Conservation (phyloP, 2,888 invertebrate genomes). For the Temnothorax rugatulus region DNA sequence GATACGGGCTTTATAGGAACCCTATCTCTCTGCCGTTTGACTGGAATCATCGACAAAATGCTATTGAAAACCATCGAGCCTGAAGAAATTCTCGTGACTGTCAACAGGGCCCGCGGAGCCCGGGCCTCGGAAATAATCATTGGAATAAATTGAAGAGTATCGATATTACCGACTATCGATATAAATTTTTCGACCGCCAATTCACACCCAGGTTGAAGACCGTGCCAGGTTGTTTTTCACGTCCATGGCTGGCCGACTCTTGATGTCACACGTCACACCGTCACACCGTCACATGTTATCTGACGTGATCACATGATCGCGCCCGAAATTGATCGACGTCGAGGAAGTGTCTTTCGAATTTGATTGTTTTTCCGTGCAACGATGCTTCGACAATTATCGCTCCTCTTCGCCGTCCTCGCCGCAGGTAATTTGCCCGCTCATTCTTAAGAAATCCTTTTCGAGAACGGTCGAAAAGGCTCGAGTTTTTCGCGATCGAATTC, state of each 20-base stretch:
- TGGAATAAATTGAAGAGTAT: too few relatives aligned
- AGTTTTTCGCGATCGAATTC: background rate
- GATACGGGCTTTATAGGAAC: too few relatives aligned
- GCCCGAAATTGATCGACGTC: conserved; percentile 62
- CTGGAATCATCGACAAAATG: background rate
- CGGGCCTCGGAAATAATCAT: too few relatives aligned
- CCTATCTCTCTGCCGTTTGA: too few relatives aligned
- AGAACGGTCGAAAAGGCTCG: background rate
- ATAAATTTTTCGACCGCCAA: too few relatives aligned
- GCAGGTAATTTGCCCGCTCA: conserved; percentile 67
- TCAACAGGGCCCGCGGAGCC: too few relatives aligned
- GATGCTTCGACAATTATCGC: conserved; percentile 22
- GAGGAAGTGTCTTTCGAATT: conserved; percentile 72
- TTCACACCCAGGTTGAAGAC: too few relatives aligned
- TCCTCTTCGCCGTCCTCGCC: conserved; percentile 49
- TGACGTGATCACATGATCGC: conserved; percentile 69
- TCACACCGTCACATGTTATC: conserved; percentile 7
- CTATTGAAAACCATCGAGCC: background rate
- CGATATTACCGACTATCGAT: too few relatives aligned
- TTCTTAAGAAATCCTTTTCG: background rate
- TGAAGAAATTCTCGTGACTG: too few relatives aligned
- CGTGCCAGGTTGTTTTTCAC: too few relatives aligned
- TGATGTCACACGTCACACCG: conserved; percentile 11
- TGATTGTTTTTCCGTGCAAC: background rate
- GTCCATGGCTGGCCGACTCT: background rate